Evolutionary conservation across 2,797 vertebrate species (phyloP).

Genomic region (Helicolenus hilgendorfi): DNA sequence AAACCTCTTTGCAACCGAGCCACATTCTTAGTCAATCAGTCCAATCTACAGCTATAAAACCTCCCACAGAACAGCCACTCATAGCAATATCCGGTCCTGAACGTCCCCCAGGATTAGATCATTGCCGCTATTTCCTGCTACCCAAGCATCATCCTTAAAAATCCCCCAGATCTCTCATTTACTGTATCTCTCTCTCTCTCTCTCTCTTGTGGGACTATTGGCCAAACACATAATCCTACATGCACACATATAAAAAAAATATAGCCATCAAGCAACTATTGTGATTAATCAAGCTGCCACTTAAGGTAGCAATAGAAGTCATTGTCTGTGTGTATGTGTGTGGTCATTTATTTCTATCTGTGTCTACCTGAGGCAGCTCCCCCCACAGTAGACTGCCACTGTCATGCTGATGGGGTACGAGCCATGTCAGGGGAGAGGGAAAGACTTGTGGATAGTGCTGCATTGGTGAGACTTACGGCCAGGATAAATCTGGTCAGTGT

Average conservation of each 20-base stretch:
- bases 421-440: constrained; percentile 26
- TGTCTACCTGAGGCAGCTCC: constrained; percentile 4
- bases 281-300: constrained; percentile 33
- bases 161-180: not conserved
- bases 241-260: not conserved
- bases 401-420: constrained; percentile 32
- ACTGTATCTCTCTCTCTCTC: not conserved
- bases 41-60: constrained; percentile 7
- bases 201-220: not conserved
- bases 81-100: not conserved
- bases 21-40: constrained; percentile 2
- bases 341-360: constrained; percentile 6
- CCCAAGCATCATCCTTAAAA: not conserved
- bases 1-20: constrained; percentile 16
- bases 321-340: not conserved
- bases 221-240: not conserved
- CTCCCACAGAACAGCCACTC: constrained; percentile 6
- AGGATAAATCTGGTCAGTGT: constrained; percentile 51
- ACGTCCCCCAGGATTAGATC: not conserved
- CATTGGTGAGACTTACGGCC: constrained; percentile 37
- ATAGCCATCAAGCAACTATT: constrained; percentile 1
- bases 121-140: not conserved
- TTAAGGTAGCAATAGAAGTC: not conserved
- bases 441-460: constrained; percentile 11
- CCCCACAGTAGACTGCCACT: constrained; percentile 20